A percentile compares a stretch with the other conserved stretches of the same genome.
phyloP scores from a whole-genome alignment of 2,888 invertebrate genomes.

The Lasioglossum marginatum region DNA sequence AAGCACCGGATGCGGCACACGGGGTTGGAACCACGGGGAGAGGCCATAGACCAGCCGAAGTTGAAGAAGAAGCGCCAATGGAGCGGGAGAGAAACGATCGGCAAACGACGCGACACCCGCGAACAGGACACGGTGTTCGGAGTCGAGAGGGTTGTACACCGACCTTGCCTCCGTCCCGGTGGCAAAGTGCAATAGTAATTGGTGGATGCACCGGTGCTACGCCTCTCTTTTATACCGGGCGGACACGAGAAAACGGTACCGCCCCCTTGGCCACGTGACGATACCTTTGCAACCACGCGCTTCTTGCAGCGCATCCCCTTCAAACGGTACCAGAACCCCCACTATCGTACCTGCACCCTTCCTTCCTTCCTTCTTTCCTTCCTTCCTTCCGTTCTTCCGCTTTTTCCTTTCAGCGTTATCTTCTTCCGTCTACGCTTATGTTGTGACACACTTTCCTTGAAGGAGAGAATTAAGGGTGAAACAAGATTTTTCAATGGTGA shows the following conservation, averaged over 20 bases:
- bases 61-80: background rate
- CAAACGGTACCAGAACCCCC: conserved; percentile 60
- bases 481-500: background rate
- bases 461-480: background rate
- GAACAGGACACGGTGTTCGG: conserved; percentile 19
- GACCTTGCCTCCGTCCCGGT: conserved; percentile 59
- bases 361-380: conserved; percentile 49
- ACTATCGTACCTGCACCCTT: conserved; percentile 54
- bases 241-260: conserved; percentile 72
- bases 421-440: conserved; percentile 11
- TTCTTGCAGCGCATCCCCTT: conserved; percentile 69
- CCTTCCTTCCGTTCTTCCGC: conserved; percentile 23
- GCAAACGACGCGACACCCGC: conserved; percentile 34
- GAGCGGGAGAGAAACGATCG: conserved; percentile 11
- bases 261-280: conserved; percentile 76
- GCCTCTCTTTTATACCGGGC: conserved; percentile 76
- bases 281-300: conserved; percentile 67
- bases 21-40: background rate
- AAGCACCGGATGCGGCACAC: background rate
- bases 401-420: background rate
- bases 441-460: background rate
- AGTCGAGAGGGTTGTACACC: conserved; percentile 47
- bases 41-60: background rate
- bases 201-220: conserved; percentile 74
- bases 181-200: conserved; percentile 76